Evolutionary conservation across 2,888 invertebrate genomes (phyloP), one percentile per base, ranked within the genome.

Genomic region (Buathra laborator): DNA sequence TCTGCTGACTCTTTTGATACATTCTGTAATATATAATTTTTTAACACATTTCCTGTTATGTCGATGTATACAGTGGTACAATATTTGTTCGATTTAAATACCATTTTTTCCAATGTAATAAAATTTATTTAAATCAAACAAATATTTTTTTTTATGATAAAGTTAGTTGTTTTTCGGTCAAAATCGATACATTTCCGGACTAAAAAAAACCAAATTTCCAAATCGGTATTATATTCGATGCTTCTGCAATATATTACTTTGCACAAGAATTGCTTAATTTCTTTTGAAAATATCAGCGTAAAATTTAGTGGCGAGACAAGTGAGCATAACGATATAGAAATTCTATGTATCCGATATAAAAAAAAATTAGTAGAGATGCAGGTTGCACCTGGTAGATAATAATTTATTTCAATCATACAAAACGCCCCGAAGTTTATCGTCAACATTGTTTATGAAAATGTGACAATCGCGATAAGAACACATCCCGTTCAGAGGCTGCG

Each of bases 391-490:
- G 76, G 16, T 5, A 29, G 75, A 80, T 83, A 64, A 64, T 10
- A 10, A 24, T 6, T 7, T 56, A n/a, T 0, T 37, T 16, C 12
- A 3, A 43, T 16, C 3, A 24, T 12, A 46, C 48, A 0, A n/a
- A 62, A 32, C 32, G n/a, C 29, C 0, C 5, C 29, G 32, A 10
- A 53, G 0, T 62, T 16, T n/a, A 12, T 10, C 19, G 37, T 53
- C 24, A 19, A 44, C 56, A 43, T 44, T 66, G 79, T 76, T 80
- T 56, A 71, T 70, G 66, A 43, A 83, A 37, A 75, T n/a, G 64
- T 75, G 64, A 12, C 29, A 56, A 51, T 3, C 48, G 43, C 24
- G 66, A 53, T 72, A 53, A 12, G 12, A 12, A 71, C 51, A 71
- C 51, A 53, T 71, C 64, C 53, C 43, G 46, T 53, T 64, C 16